Evolutionary conservation across 2,888 invertebrate species (phyloP).

Genomic region (Hyles lineata): DNA sequence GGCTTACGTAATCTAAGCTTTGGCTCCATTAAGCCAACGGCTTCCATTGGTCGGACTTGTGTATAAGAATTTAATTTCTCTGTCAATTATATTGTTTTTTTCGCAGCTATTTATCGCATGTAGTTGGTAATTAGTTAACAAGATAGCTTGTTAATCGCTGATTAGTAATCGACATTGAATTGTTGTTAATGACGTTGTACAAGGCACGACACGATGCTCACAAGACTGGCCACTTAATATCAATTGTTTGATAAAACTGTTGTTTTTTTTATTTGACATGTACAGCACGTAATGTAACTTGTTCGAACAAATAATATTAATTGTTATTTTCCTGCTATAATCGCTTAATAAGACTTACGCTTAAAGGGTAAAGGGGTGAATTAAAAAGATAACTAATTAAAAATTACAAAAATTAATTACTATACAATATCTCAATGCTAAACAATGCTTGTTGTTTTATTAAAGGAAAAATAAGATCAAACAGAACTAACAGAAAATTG

Average conservation of each 20-base stretch:
- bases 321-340: background rate
- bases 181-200: slow-evolving; percentile 27
- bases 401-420: too few species aligned
- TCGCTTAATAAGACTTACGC: too few species aligned
- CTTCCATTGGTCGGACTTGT: slow-evolving; percentile 47
- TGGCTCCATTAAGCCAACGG: slow-evolving; percentile 64
- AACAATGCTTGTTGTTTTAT: too few species aligned
- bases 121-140: background rate
- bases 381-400: too few species aligned
- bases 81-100: slow-evolving; percentile 32
- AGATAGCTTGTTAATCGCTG: background rate
- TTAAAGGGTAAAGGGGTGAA: too few species aligned
- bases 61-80: slow-evolving; percentile 34
- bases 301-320: background rate
- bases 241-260: background rate
- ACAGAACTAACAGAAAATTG: too few species aligned
- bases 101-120: slow-evolving; percentile 4
- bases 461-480: too few species aligned
- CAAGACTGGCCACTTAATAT: background rate
- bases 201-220: background rate
- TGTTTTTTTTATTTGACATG: background rate
- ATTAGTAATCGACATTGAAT: slow-evolving; percentile 8
- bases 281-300: background rate
- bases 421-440: too few species aligned
- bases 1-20: slow-evolving; percentile 76